Evolutionary conservation across 2,113 vertebrate species (phyloP).

Genomic region (Dendropsophus ebraccatus): DNA sequence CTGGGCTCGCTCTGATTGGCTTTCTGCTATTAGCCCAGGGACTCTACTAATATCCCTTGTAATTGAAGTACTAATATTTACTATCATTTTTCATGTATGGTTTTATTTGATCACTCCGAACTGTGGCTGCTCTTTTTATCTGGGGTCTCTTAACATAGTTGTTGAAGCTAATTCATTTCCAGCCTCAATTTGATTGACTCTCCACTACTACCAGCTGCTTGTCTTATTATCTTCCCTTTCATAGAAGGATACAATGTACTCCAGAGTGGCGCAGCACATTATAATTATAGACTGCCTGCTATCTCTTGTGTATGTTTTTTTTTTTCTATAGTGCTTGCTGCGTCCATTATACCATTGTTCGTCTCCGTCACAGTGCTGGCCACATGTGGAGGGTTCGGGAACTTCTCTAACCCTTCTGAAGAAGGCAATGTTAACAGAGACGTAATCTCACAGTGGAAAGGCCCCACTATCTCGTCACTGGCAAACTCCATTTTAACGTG

Average conservation of each 20-base stretch:
- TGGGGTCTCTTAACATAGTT: slow-evolving; percentile 48
- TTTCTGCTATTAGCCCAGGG: slow-evolving; percentile 38
- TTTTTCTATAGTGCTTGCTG: slow-evolving; percentile 26
- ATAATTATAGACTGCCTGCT: slow-evolving; percentile 54
- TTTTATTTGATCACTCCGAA: slow-evolving; percentile 36
- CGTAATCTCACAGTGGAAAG: slow-evolving; percentile 3
- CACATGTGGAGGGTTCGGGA: slow-evolving; percentile 35
- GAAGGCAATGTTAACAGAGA: neutral
- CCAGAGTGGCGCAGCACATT: slow-evolving; percentile 43
- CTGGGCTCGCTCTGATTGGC: slow-evolving; percentile 19
- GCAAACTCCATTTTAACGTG: slow-evolving; percentile 34
- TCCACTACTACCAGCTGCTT: slow-evolving; percentile 55
- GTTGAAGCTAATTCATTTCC: slow-evolving; percentile 53
- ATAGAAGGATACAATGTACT: slow-evolving; percentile 46
- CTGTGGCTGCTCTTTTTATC: slow-evolving; percentile 49
- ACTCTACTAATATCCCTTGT: slow-evolving; percentile 47
- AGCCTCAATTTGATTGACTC: slow-evolving; percentile 55
- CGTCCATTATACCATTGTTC: slow-evolving; percentile 47
- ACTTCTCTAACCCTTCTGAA: slow-evolving; percentile 30
- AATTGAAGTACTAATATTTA: slow-evolving; percentile 56
- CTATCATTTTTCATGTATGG: slow-evolving; percentile 48
- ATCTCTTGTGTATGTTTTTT: slow-evolving; percentile 25
- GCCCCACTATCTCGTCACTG: neutral
- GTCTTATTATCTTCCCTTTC: slow-evolving; percentile 54
- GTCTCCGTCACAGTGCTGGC: neutral